These are phyloP conservation scores for Acanthopleura granulata DNA, from an alignment of 2,888 invertebrate species.

Conservation along the genomic window DNA sequence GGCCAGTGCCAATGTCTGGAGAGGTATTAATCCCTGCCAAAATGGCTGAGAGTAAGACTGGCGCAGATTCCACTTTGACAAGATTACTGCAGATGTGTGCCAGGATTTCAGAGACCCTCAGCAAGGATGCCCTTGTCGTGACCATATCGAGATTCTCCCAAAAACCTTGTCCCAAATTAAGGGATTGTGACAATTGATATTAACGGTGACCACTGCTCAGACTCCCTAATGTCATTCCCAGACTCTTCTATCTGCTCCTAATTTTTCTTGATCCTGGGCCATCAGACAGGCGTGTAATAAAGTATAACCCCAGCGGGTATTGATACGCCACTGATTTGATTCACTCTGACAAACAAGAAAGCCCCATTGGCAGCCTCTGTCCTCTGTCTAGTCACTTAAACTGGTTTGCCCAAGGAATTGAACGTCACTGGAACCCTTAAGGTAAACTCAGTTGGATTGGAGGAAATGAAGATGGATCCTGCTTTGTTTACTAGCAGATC, in stretches of 20 bases:
- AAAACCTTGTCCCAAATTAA: background rate
- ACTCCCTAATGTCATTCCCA: slow-evolving; percentile 11
- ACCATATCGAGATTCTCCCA: background rate
- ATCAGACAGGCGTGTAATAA: slow-evolving; percentile 11
- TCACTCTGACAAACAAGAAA: background rate
- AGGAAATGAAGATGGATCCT: no score
- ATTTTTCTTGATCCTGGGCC: slow-evolving; percentile 14
- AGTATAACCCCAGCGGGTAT: background rate
- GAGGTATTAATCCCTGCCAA: slow-evolving; percentile 7
- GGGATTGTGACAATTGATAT: slow-evolving; percentile 8
- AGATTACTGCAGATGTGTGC: background rate
- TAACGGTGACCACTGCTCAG: slow-evolving; percentile 2
- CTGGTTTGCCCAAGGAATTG: background rate
- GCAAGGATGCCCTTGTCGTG: background rate
- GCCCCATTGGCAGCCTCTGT: background rate
- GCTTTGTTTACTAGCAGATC: no score
- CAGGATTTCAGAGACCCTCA: background rate
- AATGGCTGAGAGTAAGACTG: background rate
- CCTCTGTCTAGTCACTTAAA: background rate
- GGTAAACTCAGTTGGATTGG: background rate
- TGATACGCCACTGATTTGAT: slow-evolving; percentile 3
- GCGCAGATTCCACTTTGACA: background rate
- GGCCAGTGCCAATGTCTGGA: slow-evolving; percentile 8
- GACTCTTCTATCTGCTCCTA: slow-evolving; percentile 7
- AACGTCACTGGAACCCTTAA: background rate